Conservation (phyloP, 2,888 invertebrate species). For the Taphrorychus bicolor region DNA sequence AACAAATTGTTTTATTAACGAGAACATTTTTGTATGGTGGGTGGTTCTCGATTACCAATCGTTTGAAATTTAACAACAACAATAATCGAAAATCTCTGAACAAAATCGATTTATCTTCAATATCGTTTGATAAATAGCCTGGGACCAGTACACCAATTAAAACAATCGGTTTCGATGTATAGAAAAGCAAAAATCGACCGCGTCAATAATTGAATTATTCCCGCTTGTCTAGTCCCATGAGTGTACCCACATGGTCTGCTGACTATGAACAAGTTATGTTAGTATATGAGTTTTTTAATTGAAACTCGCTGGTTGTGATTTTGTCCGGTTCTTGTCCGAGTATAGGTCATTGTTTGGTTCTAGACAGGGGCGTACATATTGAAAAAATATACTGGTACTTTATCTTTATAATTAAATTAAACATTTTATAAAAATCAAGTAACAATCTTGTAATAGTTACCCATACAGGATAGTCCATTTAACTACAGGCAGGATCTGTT, state of each 20-base stretch:
- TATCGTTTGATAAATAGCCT: conserved; percentile 24
- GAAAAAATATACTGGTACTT: too few species aligned
- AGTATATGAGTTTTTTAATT: conserved; percentile 5
- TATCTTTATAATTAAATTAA: too few species aligned
- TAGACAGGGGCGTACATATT: not conserved
- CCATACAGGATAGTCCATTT: too few species aligned
- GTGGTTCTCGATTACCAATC: too few species aligned
- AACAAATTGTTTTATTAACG: too few species aligned
- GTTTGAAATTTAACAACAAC: too few species aligned
- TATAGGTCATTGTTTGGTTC: not conserved
- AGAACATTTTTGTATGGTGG: too few species aligned
- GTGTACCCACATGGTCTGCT: conserved; percentile 33
- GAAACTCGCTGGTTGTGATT: conserved; percentile 2
- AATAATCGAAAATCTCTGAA: conserved; percentile 15
- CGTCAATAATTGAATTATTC: conserved; percentile 34
- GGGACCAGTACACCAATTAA: conserved; percentile 33
- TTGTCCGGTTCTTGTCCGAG: not conserved
- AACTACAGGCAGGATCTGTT: too few species aligned
- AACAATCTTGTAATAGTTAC: too few species aligned
- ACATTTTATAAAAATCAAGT: too few species aligned
- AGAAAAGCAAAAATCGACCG: conserved; percentile 26
- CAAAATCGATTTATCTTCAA: conserved; percentile 33
- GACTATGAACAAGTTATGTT: conserved; percentile 23
- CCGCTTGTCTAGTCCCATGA: conserved; percentile 36
- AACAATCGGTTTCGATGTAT: conserved; percentile 31